Evolutionary conservation across 2,888 invertebrate genomes (phyloP), one percentile per base, ranked within the genome.

Genomic region (Trachelus stipa): DNA sequence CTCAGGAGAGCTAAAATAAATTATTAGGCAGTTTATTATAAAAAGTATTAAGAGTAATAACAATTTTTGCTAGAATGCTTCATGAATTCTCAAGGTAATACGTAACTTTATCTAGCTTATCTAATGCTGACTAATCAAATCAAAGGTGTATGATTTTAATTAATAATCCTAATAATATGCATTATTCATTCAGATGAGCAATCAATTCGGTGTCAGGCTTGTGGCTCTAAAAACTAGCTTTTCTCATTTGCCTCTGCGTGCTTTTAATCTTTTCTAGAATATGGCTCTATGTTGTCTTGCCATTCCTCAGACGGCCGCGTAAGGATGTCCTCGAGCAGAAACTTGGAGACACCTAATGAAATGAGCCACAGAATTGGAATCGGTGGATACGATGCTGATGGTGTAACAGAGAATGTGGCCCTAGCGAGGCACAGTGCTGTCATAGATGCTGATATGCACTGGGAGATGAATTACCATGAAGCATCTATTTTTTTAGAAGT

Each of bases 401-500:
- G 81, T 37, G 81, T 88, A 69, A 85, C 87, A 0, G 91, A 92
- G 81, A 90, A 88, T 81, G 84, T 85, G 15, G 82, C 86, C 3
- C 83, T 90, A 56, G 84, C 90, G 1, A 84, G 89, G 68, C 87
- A 87, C 37, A 84, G 88, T 35, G 78, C 83, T 23, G 79, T 85
- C 31, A 80, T 89, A 75, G 91, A 92, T 79, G 87, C 90, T 6
- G 91, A 91, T 75, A 87, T 91, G 80, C 95, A 95, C 84, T 97
- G 97, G 97, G 95, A 96, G 91, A 96, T 97, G 95, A 97, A 97
- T 91, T 97, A 97, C 89, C 96, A 97, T 87, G 97, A 97, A 88
- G 97, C 97, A 30, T 96, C 97, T 75, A 97, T 97, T 87, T 97
- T 96, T 92, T 93, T 97, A 86, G 96, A 97, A 93, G 96, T 96